A percentile compares a stretch with the other conserved stretches of the same genome.
phyloP scores from a whole-genome alignment of 2,888 invertebrate species.

The Myopa testacea region DNA sequence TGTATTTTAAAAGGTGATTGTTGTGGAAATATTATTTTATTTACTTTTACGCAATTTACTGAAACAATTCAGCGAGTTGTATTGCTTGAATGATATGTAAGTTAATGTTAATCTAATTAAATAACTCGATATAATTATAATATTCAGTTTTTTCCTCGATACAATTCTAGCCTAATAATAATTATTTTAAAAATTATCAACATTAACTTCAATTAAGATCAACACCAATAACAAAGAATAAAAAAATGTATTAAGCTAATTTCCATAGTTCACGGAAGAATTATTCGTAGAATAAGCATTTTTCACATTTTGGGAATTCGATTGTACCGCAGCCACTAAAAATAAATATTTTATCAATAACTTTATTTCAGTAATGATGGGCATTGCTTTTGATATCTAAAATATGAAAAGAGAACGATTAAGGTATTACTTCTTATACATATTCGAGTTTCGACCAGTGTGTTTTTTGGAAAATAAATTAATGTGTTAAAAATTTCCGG shows the following conservation, averaged over 20 bases:
- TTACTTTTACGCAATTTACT: not conserved
- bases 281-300: conserved; percentile 47
- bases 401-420: not conserved
- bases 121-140: no score
- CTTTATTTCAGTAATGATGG: not conserved
- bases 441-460: no score
- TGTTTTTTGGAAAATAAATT: no score
- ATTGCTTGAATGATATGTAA: no score
- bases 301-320: conserved; percentile 56
- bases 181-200: not conserved
- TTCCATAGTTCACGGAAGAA: not conserved
- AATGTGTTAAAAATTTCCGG: no score
- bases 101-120: no score
- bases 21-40: no score
- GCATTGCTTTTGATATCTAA: no score
- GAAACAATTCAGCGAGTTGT: not conserved
- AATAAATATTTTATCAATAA: not conserved
- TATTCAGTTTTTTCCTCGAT: no score
- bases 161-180: not conserved
- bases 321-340: conserved; percentile 53
- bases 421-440: no score
- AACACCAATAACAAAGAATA: not conserved
- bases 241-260: not conserved
- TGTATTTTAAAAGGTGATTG: no score
- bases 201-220: no score